Percentiles rank a stretch among this genome's conserved stretches.
These are phyloP conservation scores for Habroteleia sp. DNA, from an alignment of 2,888 invertebrate species.

Conservation along the genomic window DNA sequence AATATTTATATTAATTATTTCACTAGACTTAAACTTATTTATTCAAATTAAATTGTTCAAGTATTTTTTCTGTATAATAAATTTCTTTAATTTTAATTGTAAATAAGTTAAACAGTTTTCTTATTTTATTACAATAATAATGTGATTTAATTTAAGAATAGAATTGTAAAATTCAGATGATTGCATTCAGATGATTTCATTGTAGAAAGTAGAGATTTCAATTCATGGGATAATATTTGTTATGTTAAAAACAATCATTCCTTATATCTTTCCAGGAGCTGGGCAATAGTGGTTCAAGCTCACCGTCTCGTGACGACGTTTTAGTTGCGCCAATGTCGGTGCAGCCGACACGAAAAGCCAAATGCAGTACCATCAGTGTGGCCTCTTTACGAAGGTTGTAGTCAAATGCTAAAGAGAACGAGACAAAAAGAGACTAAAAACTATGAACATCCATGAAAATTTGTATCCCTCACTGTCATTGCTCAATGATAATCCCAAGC, in stretches of 20 bases:
- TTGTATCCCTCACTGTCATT: conserved; percentile 47
- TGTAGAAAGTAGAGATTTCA: no score
- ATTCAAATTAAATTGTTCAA: no score
- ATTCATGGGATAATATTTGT: no score
- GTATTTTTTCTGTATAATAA: no score
- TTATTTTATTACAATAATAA: no score
- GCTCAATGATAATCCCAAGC: conserved; percentile 50
- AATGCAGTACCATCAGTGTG: conserved; percentile 85
- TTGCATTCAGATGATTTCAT: no score
- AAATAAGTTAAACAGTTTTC: no score
- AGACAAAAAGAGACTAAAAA: conserved; percentile 18
- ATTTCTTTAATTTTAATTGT: no score
- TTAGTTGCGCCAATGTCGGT: conserved; percentile 91
- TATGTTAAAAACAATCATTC: conserved; percentile 30
- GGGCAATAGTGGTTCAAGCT: conserved; percentile 83
- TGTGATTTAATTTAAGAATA: no score
- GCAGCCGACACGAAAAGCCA: conserved; percentile 91
- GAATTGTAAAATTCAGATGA: no score
- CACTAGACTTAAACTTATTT: no score
- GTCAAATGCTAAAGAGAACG: conserved; percentile 33
- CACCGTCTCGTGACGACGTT: conserved; percentile 84
- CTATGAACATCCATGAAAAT: conserved; percentile 14
- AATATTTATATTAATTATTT: no score
- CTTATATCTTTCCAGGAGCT: conserved; percentile 85
- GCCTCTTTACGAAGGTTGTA: conserved; percentile 88